Evolutionary conservation across 2,797 vertebrate genomes (phyloP).

Genomic region (Poecilia picta): DNA sequence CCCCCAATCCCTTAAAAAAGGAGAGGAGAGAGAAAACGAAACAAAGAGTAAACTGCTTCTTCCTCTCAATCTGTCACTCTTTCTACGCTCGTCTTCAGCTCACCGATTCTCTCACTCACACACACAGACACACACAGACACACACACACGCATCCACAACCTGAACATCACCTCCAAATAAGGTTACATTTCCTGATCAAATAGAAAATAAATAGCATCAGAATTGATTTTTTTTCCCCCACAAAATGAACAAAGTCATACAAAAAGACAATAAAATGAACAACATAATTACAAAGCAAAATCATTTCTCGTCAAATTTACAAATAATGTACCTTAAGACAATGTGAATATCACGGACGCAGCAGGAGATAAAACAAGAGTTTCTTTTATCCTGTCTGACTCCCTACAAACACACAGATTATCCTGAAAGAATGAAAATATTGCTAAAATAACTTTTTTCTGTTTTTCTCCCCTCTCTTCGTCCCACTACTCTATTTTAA

Average conservation of each 20-base stretch:
- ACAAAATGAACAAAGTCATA: conserved; percentile 74
- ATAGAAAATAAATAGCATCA: conserved; percentile 79
- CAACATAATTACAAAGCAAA: conserved; percentile 72
- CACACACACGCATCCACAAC: conserved; percentile 54
- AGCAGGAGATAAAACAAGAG: conserved; percentile 75
- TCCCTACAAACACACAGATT: conserved; percentile 68
- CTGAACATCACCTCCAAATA: conserved; percentile 70
- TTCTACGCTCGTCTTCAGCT: conserved; percentile 50
- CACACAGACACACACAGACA: conserved; percentile 24
- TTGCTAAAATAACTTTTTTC: conserved; percentile 81
- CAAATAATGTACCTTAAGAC: conserved; percentile 77
- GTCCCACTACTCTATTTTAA: conserved; percentile 49
- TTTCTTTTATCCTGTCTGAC: conserved; percentile 49
- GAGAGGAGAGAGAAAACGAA: conserved; percentile 68
- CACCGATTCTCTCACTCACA: conserved; percentile 48
- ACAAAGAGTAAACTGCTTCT: conserved; percentile 42
- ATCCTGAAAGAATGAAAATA: conserved; percentile 83
- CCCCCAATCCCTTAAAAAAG: conserved; percentile 69
- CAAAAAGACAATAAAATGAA: conserved; percentile 70
- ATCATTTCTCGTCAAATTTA: conserved; percentile 72
- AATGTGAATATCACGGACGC: conserved; percentile 79
- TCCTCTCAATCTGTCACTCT: conserved; percentile 54
- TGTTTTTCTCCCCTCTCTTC: conserved; percentile 37
- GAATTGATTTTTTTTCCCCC: conserved; percentile 58
- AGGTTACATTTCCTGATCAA: conserved; percentile 75